Percentiles rank a stretch among this genome's conserved stretches.
Evolutionary conservation across 2,113 vertebrate genomes (phyloP).

Genomic region (Athene cunicularia): DNA sequence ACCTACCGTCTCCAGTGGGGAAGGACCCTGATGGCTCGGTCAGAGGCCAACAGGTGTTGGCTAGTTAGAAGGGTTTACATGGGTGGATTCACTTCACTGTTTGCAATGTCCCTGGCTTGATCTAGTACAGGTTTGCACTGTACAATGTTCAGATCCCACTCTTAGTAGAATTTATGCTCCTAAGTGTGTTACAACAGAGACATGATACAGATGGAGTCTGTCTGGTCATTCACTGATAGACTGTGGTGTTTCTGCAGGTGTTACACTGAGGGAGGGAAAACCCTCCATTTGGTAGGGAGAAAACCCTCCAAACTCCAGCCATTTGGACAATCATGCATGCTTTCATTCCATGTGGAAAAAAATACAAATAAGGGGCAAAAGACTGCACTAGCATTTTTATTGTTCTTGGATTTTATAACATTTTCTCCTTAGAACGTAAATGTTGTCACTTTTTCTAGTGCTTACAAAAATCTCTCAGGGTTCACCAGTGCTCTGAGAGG

Average conservation of each 20-base stretch:
- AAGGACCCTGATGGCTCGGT: not conserved
- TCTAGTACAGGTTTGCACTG: slow-evolving; percentile 60
- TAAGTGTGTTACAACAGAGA: not conserved
- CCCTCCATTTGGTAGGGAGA: not conserved
- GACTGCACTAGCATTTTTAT: not conserved
- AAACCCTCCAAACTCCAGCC: not conserved
- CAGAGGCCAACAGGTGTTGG: slow-evolving; percentile 16
- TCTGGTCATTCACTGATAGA: not conserved
- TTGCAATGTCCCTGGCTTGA: slow-evolving; percentile 77
- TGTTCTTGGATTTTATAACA: not conserved
- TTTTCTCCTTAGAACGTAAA: not conserved
- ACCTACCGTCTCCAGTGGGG: slow-evolving; percentile 25
- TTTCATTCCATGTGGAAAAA: not conserved
- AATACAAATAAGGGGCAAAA: not conserved
- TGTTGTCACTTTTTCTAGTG: not conserved
- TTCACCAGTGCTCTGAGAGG: not conserved
- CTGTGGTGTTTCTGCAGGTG: not conserved
- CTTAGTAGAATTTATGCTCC: not conserved
- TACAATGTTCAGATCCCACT: slow-evolving; percentile 72
- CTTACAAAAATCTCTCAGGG: not conserved
- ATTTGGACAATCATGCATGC: not conserved
- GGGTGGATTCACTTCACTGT: slow-evolving; percentile 2
- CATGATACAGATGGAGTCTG: not conserved
- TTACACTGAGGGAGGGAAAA: not conserved
- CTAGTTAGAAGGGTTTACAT: slow-evolving; percentile 41